Conservation (phyloP, 2,113 vertebrate genomes). For the Piprites chloris region DNA sequence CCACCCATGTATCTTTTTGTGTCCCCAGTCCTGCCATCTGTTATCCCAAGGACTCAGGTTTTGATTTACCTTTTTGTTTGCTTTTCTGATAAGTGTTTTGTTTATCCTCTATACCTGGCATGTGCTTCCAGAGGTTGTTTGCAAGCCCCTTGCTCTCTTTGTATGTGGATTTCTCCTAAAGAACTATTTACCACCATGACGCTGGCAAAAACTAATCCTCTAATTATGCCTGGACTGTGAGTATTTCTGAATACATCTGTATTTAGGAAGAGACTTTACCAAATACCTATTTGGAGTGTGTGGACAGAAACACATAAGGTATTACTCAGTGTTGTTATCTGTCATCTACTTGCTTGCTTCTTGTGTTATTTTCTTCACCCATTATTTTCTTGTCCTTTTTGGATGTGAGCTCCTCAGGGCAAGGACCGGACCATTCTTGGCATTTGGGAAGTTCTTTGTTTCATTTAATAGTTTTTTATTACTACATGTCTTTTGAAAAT, state of each 20-base stretch:
- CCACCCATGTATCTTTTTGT: slow-evolving; percentile 43
- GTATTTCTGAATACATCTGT: not conserved
- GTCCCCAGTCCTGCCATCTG: slow-evolving; percentile 1
- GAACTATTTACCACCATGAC: not conserved
- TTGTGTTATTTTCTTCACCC: not conserved
- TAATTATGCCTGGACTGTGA: not conserved
- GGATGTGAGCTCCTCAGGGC: not conserved
- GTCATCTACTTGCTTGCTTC: not conserved
- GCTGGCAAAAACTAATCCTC: not conserved
- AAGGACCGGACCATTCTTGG: not conserved
- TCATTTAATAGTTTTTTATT: not conserved
- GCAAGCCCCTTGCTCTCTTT: not conserved
- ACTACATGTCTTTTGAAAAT: not conserved
- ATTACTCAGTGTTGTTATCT: not conserved
- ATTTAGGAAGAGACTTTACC: not conserved
- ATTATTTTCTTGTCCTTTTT: not conserved
- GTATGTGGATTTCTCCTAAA: not conserved
- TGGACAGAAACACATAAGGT: not conserved
- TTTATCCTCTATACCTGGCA: not conserved
- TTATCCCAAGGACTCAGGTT: not conserved
- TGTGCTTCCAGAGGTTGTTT: slow-evolving; percentile 13
- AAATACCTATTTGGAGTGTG: not conserved
- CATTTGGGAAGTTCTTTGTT: not conserved
- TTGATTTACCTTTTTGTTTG: slow-evolving; percentile 52
- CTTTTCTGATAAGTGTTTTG: slow-evolving; percentile 39